Percentiles rank a stretch among this genome's conserved stretches.
Evolutionary conservation across 2,888 invertebrate genomes (phyloP).

Genomic region (Tinea pellionella): DNA sequence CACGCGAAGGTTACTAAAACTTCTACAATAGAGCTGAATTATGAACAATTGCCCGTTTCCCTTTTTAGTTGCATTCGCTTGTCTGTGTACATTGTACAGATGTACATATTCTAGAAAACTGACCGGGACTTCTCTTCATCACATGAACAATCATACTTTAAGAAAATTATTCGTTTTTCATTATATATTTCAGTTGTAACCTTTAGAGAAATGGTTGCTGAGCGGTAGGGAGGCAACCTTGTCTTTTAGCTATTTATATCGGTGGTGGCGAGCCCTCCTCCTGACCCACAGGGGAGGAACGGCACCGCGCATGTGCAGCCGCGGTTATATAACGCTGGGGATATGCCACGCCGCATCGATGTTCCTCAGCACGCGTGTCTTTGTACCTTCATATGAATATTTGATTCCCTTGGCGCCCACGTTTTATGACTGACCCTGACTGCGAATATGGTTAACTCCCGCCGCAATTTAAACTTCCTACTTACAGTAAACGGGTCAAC

Average conservation of each 20-base stretch:
- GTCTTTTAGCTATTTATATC: constrained; percentile 67
- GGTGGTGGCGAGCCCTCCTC: constrained; percentile 38
- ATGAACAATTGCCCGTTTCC: constrained; percentile 1
- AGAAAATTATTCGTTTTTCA: neutral
- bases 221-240: constrained; percentile 63
- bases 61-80: neutral
- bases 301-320: constrained; percentile 53
- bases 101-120: constrained; percentile 3
- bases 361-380: constrained; percentile 19
- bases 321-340: constrained; percentile 51
- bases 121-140: neutral
- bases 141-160: neutral
- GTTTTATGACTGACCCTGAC: constrained; percentile 13
- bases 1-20: constrained; percentile 9
- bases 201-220: constrained; percentile 60
- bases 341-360: constrained; percentile 15
- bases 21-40: neutral
- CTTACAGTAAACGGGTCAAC: constrained; percentile 9
- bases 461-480: constrained; percentile 12
- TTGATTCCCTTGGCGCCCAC: constrained; percentile 26
- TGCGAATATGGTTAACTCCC: constrained; percentile 14
- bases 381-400: constrained; percentile 34
- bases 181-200: constrained; percentile 57
- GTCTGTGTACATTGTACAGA: too few species aligned
- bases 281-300: constrained; percentile 30